phyloP scores from a whole-genome alignment of 2,888 invertebrate species.

The Stegophylla sp. region DNA sequence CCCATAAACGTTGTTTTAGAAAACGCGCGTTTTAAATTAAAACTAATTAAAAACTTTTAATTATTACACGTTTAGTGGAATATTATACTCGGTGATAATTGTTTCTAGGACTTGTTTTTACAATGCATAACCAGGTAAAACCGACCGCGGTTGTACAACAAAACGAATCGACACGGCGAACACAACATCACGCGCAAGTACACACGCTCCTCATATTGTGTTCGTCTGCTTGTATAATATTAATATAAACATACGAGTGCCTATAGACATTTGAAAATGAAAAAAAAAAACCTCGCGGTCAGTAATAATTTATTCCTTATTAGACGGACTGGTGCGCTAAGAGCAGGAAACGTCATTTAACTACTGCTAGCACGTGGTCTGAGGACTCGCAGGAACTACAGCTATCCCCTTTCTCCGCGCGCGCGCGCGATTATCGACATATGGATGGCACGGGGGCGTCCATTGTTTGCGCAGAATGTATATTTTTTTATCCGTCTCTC shows the following conservation, averaged over 20 bases:
- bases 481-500: too few relatives aligned
- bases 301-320: slow-evolving; percentile 47
- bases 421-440: slow-evolving; percentile 55
- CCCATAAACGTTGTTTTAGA: too few relatives aligned
- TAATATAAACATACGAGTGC: neutral
- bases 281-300: neutral
- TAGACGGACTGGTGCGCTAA: slow-evolving; percentile 1
- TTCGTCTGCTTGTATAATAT: neutral
- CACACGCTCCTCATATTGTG: neutral
- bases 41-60: too few relatives aligned
- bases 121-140: neutral
- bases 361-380: slow-evolving; percentile 34
- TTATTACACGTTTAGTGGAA: too few relatives aligned
- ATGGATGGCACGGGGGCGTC: slow-evolving; percentile 58
- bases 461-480: slow-evolving; percentile 45
- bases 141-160: neutral
- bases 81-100: too few relatives aligned
- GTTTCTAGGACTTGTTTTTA: too few relatives aligned
- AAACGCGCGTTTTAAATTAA: too few relatives aligned
- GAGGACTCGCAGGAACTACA: slow-evolving; percentile 22
- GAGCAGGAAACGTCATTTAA: slow-evolving; percentile 58
- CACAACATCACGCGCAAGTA: neutral
- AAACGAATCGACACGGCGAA: neutral
- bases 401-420: slow-evolving; percentile 28
- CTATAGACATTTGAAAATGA: too few relatives aligned